Evolutionary conservation across 2,888 invertebrate species (phyloP), one percentile per base, ranked within the genome.

Genomic region (Augiades crinisus): DNA sequence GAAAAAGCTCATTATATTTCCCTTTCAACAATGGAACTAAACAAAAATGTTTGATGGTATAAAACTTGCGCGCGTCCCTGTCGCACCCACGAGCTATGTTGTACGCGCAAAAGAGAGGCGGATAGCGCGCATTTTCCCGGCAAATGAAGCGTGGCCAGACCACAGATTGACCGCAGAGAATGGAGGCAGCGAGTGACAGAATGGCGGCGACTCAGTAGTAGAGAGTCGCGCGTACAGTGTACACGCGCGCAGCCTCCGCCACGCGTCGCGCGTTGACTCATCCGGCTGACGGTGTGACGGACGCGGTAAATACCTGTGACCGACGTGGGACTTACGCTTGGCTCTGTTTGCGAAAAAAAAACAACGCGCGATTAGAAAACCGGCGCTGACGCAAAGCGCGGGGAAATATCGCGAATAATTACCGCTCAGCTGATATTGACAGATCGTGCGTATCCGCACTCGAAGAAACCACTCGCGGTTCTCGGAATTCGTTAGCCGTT

Each of bases 161-260:
- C 90, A 79, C 90, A 90, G 88, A 89, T 90, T 89, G 88, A 89
- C 90, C 90, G 85, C 90, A 89, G 90, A 87, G 87, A 85, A 85
- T 86, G 88, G 86, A 88, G 82, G 88, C 86, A 86, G 81, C 83
- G 82, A 86, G 85, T 88, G 88, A 86, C 86, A 89, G 88, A 80
- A 87, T 89, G 90, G 88, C 89, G 84, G 85, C 86, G 73, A 75
- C 67, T 84, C 83, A 88, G 88, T 90, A 78, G 82, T 82, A 72
- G 68, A 81, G 77, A 75, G 78, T 67, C 83, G 79, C 78, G 78
- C 88, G 82, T 61, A 62, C 80, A 67, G 80, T 55, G 62, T 75
- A 70, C 81, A 82, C 88, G 88, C 72, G 79, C 59, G 60, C 68
- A 72, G 68, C 73, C 69, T 69, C 67, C 67, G 63, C 21, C 50